Base-by-base conservation (phyloP, 2,797 vertebrate species). In the Phalloptychus januarius region DNA sequence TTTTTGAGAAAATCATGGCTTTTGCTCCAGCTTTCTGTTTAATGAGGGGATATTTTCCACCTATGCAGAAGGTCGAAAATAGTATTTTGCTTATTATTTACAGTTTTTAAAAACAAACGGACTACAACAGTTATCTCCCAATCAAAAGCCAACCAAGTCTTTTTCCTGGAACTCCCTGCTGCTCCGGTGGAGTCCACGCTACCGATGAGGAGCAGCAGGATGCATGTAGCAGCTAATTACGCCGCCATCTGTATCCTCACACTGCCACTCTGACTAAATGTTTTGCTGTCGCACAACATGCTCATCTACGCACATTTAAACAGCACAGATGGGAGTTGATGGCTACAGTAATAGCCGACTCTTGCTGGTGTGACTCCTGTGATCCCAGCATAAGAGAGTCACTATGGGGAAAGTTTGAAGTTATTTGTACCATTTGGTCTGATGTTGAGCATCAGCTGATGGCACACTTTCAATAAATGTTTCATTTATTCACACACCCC, bases 201-300 rank as follows among this genome's bases (percentile, higher is more conserved):
- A 80, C 84, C 58, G 82, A 85, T 52, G 3, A 72, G 83, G 74
- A 92, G 81, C 91, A 81, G 82, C 58, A 33, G 92, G 87, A 84
- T 79, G 83, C 48, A 23, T 2, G 72, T 79, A 83, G 31, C 77
- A 63, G 82, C 76, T 94, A 92, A 95, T 95, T 94, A 91, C 80
- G 44, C 75, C 33, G 86, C 95, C 94, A 95, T 95, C 94, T 96
- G 95, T 79, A 89, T 83, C 45, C 82, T 81, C 75, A 80, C 85
- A 70, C 77, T 50, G 77, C 74, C 79, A 50, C 77, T 78, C 84
- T 88, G 88, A 87, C 91, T 90, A 89, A 92, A 93, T 82, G 92
- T 89, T 90, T 86, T 82, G 83, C 74, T 76, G 85, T 83, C 83
- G 75, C 81, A 70, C 46, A 50, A 88, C 89, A 63, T 23, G 79